These are phyloP conservation scores for Terrapene triunguis DNA, from an alignment of 2,113 vertebrate genomes.

Conservation along the genomic window DNA sequence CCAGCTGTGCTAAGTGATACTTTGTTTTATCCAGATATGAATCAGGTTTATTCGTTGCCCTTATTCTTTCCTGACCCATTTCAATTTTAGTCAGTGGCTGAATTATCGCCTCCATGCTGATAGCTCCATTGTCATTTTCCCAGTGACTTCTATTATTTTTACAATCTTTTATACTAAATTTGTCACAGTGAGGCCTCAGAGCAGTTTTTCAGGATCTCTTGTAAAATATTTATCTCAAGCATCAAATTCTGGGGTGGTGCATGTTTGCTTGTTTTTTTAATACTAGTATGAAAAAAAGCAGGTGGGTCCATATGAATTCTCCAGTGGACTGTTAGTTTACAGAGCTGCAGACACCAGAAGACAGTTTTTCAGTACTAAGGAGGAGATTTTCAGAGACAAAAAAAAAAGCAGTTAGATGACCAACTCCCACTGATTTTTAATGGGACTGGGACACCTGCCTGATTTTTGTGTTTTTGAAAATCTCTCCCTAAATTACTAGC, in stretches of 20 bases:
- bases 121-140: conserved; percentile 56
- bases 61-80: conserved; percentile 63
- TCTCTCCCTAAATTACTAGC: not conserved
- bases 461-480: not conserved
- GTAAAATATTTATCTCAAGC: not conserved
- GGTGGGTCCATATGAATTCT: not conserved
- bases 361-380: rapidly evolving
- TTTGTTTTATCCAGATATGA: conserved; percentile 64
- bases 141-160: conserved; percentile 25
- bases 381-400: not conserved
- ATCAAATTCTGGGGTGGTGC: not conserved
- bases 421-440: not conserved
- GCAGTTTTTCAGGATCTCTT: conserved; percentile 2
- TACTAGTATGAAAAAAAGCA: rapidly evolving
- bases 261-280: not conserved
- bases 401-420: not conserved
- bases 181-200: not conserved
- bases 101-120: conserved; percentile 50
- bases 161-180: not conserved
- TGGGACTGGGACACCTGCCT: not conserved
- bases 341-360: not conserved
- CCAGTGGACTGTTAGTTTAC: rapidly evolving
- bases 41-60: conserved; percentile 35
- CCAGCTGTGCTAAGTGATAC: conserved; percentile 61
- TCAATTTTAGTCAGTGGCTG: conserved; percentile 41